These are phyloP conservation scores for Microctenopoma stevenorrisi DNA, from an alignment of 2,797 vertebrate species.

Conservation along the genomic window DNA sequence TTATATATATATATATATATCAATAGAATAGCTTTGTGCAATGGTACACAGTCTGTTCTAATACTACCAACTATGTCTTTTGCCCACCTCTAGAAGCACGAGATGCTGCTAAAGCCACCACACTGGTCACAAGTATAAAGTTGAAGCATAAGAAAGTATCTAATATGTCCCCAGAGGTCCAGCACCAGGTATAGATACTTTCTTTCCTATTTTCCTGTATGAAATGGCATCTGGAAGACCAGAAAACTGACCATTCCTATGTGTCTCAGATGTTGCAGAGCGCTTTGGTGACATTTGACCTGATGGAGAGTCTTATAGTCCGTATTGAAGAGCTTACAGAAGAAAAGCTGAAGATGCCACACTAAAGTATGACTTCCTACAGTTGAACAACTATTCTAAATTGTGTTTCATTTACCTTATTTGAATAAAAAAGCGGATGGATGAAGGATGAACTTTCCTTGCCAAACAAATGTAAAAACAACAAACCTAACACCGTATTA, in stretches of 20 bases:
- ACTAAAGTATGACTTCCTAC: conserved; percentile 42
- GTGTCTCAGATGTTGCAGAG: conserved; percentile 90
- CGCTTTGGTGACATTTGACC: conserved; percentile 95
- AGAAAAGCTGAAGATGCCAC: conserved; percentile 81
- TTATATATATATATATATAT: too few species aligned
- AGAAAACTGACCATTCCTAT: neutral
- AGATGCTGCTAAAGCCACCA: conserved; percentile 57
- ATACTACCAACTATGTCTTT: neutral
- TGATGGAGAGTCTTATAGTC: conserved; percentile 94
- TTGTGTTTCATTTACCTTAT: neutral
- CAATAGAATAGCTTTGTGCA: conserved; percentile 2
- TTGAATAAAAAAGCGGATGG: neutral
- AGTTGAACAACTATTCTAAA: neutral
- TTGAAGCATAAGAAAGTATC: conserved; percentile 58
- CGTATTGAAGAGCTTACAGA: conserved; percentile 93
- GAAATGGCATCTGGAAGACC: neutral
- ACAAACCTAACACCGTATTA: neutral
- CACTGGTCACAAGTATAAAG: conserved; percentile 52
- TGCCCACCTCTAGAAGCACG: conserved; percentile 61
- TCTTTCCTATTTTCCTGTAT: neutral
- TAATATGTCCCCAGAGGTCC: conserved; percentile 66
- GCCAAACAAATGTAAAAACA: neutral
- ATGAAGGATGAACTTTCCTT: neutral
- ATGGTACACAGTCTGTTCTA: neutral
- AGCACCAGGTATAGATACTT: conserved; percentile 74